Conservation (phyloP, 2,113 vertebrate genomes). For the Telmatochromis sp. region DNA sequence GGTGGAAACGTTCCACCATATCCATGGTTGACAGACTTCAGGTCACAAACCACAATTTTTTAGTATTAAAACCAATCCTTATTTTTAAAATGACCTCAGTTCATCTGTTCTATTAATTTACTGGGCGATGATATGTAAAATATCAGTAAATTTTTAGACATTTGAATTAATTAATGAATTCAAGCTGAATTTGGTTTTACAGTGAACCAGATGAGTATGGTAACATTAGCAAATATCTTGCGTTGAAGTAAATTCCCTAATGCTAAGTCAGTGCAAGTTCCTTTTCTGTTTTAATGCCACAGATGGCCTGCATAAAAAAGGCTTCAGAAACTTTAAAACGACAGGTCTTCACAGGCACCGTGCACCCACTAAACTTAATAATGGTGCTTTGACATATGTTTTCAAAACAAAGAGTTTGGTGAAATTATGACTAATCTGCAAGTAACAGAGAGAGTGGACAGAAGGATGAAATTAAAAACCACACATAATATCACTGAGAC, state of each 20-base stretch:
- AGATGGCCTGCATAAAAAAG: neutral
- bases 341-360: neutral
- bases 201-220: neutral
- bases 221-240: neutral
- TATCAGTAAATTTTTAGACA: accelerated
- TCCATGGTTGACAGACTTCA: neutral
- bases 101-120: neutral
- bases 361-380: neutral
- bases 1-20: neutral
- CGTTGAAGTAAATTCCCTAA: neutral
- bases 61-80: neutral
- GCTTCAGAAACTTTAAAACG: neutral
- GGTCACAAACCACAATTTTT: neutral
- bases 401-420: slow-evolving; percentile 12
- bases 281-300: neutral
- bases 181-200: neutral
- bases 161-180: neutral
- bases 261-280: neutral
- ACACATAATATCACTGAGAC: neutral
- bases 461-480: slow-evolving; percentile 15
- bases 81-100: neutral
- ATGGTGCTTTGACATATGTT: neutral
- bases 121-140: neutral
- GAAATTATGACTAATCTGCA: slow-evolving; percentile 20
- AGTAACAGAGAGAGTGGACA: slow-evolving; percentile 33